Base-by-base conservation (phyloP, 2,113 vertebrate species). In the Tetrax tetrax region DNA sequence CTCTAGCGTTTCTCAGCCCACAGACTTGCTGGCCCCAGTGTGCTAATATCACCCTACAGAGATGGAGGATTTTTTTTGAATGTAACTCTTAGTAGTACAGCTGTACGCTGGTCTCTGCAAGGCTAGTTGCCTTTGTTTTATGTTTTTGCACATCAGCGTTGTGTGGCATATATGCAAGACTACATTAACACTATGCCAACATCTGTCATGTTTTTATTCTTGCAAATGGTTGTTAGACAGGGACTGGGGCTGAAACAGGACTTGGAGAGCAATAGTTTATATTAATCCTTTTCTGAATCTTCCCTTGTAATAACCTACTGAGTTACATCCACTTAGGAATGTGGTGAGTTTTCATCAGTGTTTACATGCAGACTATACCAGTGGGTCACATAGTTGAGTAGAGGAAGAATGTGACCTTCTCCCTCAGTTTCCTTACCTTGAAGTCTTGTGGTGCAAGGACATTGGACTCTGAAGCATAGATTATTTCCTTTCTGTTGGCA, bases 31-130 rank as follows among this genome's bases (percentile, higher is more conserved):
- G 87, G 56, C 29, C 65, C 35, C 1, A 0, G 4, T 4, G 74
- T 79, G 45, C 43, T 54, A 12, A 14, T 19, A 33, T 4, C 13
- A 38, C 47, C 51, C 56, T 51, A 1, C 17, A 57, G 83, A 77
- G 59, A n/a, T 0, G 12, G 71, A 14, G 33, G 35, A 27, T 17
- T 79, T 90, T 71, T 68, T 38, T 3, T 1, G 0, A 19, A 2
- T 31, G 15, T 63, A 33, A 3, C n/a, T 51, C 1, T 28, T 7
- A n/a, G 33, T 14, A 61, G 60, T 4, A 31, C n/a, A 72, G 71
- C 57, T 70, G 35, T 15, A 9, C 17, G 28, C 1, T 3, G 12
- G 19, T 4, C 80, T 63, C 31, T n/a, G 21, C 28, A 37, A n/a
- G 16, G 3, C 28, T 23, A 5, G 1, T 10, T 25, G 4, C 15